Conservation (phyloP, 2,797 vertebrate species). For the Dallia pectoralis region DNA sequence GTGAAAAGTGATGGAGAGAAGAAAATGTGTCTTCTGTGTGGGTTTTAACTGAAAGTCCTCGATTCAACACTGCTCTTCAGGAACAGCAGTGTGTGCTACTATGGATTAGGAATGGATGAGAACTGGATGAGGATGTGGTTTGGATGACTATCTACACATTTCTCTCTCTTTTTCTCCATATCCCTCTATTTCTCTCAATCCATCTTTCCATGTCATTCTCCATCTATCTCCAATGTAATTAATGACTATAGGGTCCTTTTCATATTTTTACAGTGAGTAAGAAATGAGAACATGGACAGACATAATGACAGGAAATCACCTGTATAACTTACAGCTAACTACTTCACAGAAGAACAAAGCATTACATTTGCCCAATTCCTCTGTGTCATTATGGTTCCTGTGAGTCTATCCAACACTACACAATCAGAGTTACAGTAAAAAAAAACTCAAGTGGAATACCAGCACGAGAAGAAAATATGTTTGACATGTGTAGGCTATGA, state of each 20-base stretch:
- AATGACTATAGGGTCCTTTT: not conserved
- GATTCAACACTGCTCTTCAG: too few species aligned
- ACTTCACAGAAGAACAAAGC: slow-evolving; percentile 1
- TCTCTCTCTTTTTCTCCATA: not conserved
- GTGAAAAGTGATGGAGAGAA: too few species aligned
- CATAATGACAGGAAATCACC: not conserved
- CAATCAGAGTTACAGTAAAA: not conserved
- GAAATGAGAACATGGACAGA: not conserved
- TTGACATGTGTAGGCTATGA: too few species aligned
- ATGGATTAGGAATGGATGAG: too few species aligned
- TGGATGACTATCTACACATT: not conserved
- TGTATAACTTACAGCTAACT: not conserved
- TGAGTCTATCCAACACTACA: not conserved
- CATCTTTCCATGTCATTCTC: not conserved
- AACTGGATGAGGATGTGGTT: not conserved
- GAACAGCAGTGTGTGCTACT: too few species aligned
- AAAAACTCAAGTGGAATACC: not conserved
- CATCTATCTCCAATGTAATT: not conserved
- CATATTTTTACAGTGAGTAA: not conserved
- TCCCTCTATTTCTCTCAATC: not conserved
- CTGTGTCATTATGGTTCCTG: not conserved
- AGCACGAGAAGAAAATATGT: too few species aligned
- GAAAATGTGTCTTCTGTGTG: too few species aligned
- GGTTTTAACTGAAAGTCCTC: too few species aligned
- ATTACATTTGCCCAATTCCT: not conserved